These are phyloP conservation scores for Tinea trinotella DNA, from an alignment of 2,888 invertebrate genomes.

Conservation along the genomic window DNA sequence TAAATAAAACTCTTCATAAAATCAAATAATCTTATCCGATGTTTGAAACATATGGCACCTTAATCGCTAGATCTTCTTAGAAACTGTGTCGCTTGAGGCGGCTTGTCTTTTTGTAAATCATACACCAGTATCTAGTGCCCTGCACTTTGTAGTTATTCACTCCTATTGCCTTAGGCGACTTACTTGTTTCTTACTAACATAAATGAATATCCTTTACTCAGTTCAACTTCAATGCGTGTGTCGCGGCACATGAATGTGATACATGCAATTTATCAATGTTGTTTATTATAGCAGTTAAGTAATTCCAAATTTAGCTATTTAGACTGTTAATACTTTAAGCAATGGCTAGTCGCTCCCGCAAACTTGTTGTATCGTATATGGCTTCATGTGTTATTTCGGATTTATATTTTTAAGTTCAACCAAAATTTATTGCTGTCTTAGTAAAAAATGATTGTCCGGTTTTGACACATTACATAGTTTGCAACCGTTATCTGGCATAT, in stretches of 20 bases:
- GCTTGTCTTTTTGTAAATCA: conserved; percentile 51
- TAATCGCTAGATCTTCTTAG: conserved; percentile 54
- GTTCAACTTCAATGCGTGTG: conserved; percentile 13
- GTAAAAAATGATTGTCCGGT: background rate
- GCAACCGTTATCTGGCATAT: too few relatives aligned
- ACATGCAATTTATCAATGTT: conserved; percentile 14
- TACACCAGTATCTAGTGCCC: conserved; percentile 24
- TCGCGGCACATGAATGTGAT: conserved; percentile 4
- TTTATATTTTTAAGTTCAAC: too few relatives aligned
- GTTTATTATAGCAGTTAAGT: conserved; percentile 7
- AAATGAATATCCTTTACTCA: conserved; percentile 23
- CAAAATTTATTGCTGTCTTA: background rate
- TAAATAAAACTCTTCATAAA: conserved; percentile 16
- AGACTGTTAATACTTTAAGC: conserved; percentile 3
- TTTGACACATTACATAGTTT: too few relatives aligned
- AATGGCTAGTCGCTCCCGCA: background rate
- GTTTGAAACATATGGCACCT: conserved; percentile 24
- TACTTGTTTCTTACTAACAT: conserved; percentile 34
- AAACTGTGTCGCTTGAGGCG: conserved; percentile 46
- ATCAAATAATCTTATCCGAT: conserved; percentile 17
- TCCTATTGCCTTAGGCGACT: conserved; percentile 25
- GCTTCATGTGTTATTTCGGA: background rate
- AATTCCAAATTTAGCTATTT: conserved; percentile 15
- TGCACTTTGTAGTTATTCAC: conserved; percentile 18
- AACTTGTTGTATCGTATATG: background rate